Evolutionary conservation across 2,113 vertebrate genomes (phyloP).

Genomic region (Tyto alba): DNA sequence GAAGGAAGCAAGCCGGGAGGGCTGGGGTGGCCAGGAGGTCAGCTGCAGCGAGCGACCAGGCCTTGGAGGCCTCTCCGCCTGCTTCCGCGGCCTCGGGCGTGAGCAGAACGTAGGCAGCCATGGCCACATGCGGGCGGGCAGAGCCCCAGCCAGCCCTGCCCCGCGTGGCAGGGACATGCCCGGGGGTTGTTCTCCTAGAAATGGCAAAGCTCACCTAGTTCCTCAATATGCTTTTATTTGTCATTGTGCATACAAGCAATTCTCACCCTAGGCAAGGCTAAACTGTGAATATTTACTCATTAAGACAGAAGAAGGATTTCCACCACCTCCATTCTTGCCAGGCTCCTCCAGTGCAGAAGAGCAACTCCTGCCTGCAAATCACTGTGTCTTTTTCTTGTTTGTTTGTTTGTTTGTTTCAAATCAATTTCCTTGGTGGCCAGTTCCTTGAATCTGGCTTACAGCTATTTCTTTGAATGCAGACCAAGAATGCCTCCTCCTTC

Average conservation of each 20-base stretch:
- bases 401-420: background rate
- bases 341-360: background rate
- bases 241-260: background rate
- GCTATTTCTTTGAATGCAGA: background rate
- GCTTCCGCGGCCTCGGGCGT: background rate
- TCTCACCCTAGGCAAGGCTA: background rate
- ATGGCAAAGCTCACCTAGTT: background rate
- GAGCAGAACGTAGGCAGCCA: fast-evolving
- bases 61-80: background rate
- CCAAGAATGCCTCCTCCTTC: background rate
- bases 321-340: background rate
- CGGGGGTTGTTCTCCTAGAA: background rate
- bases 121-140: fast-evolving
- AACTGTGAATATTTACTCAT: background rate
- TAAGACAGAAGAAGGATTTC: background rate
- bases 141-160: background rate
- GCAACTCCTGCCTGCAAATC: background rate
- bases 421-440: background rate
- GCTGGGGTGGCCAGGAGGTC: background rate
- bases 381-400: background rate
- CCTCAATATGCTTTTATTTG: background rate
- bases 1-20: too few relatives aligned
- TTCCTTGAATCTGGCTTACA: background rate
- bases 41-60: background rate
- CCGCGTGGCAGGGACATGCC: fast-evolving